Percentiles rank a stretch among this genome's conserved stretches.
Evolutionary conservation across 2,797 vertebrate species (phyloP).

Genomic region (Semaprochilodus insignis): DNA sequence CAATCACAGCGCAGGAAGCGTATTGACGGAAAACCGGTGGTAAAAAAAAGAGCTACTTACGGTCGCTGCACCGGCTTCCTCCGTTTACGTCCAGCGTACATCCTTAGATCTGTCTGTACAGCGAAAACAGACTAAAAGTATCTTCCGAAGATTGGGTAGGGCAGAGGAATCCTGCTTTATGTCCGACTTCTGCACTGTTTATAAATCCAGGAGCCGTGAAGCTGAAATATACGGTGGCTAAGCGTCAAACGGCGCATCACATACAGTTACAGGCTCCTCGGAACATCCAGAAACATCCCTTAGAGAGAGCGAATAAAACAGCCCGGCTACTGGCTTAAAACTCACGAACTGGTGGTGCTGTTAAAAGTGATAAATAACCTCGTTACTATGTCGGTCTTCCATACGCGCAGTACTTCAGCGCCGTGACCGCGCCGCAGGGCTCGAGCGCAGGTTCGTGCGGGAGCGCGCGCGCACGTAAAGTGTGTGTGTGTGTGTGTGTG

Average conservation of each 20-base stretch:
- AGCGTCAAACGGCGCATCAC: not conserved
- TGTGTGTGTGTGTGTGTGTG: not conserved
- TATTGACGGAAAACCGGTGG: not conserved
- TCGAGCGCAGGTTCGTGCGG: not conserved
- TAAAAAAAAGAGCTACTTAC: not conserved
- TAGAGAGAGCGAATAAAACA: not conserved
- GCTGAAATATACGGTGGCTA: not conserved
- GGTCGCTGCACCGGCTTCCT: constrained; percentile 5
- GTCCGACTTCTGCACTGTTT: not conserved
- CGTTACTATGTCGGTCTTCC: not conserved
- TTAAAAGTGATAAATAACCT: not conserved
- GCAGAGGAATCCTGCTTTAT: not conserved
- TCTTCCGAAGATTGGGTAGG: not conserved
- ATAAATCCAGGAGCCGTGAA: not conserved
- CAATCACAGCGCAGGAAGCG: not conserved
- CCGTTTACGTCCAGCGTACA: constrained; percentile 10
- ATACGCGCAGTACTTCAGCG: not conserved
- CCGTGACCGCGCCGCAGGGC: not conserved
- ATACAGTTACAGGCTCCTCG: no score
- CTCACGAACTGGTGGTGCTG: not conserved
- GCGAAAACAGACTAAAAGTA: not conserved
- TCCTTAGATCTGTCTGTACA: not conserved
- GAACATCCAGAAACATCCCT: not conserved
- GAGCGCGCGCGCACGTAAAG: not conserved
- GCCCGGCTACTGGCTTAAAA: no score